These are phyloP conservation scores for Gasterosteus nipponicus DNA, from an alignment of 2,113 vertebrate genomes.

Conservation along the genomic window DNA sequence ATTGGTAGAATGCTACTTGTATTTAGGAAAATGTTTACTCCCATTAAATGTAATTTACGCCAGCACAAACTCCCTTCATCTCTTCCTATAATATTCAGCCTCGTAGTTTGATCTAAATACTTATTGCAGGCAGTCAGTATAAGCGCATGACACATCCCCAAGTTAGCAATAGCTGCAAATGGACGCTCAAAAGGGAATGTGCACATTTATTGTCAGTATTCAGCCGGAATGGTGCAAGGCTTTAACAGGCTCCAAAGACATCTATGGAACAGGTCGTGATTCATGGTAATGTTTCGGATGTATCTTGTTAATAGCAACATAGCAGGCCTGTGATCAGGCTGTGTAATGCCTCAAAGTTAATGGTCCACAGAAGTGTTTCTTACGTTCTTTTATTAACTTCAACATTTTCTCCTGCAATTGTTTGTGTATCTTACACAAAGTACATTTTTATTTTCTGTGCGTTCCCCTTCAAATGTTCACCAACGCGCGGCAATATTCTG, in stretches of 20 bases:
- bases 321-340: not conserved
- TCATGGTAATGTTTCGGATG: not conserved
- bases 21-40: not conserved
- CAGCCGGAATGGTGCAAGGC: not conserved
- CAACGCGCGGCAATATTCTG: too few relatives aligned
- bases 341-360: not conserved
- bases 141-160: not conserved
- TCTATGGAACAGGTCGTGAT: not conserved
- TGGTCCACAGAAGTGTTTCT: not conserved
- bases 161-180: slow-evolving; percentile 1
- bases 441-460: too few relatives aligned
- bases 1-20: not conserved
- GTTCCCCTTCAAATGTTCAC: too few relatives aligned
- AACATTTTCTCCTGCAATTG: not conserved
- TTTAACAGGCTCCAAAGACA: not conserved
- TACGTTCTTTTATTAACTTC: not conserved
- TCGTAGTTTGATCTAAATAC: not conserved
- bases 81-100: not conserved
- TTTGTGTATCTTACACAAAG: too few relatives aligned
- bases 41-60: not conserved
- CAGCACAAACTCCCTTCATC: not conserved
- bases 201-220: not conserved
- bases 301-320: not conserved
- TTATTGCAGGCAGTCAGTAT: not conserved
- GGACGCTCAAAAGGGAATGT: not conserved